Conservation (phyloP, 2,113 vertebrate species). For the Pipra filicauda region DNA sequence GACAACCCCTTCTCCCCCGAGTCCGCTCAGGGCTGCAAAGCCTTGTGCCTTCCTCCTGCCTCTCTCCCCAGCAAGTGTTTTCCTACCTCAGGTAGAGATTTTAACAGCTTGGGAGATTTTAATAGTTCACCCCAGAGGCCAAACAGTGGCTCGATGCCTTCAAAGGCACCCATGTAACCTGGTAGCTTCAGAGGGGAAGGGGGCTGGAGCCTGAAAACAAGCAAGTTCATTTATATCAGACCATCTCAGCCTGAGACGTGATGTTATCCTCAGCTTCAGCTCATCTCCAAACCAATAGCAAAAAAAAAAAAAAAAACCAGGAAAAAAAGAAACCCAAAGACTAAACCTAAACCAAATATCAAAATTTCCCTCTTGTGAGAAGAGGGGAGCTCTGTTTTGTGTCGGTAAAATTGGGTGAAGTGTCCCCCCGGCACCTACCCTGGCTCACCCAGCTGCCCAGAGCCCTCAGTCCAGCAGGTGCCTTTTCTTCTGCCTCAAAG, state of each 20-base stretch:
- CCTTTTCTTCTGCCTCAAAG: slow-evolving; percentile 19
- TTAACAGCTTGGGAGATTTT: neutral
- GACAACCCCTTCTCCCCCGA: neutral
- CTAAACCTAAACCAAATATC: neutral
- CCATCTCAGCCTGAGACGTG: fast-evolving
- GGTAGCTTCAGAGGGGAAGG: neutral
- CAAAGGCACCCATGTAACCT: fast-evolving
- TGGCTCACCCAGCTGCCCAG: neutral
- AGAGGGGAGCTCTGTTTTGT: neutral
- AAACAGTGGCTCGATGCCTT: fast-evolving
- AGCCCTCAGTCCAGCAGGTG: neutral
- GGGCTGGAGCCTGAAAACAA: neutral
- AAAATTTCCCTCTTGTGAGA: neutral
- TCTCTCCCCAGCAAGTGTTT: neutral
- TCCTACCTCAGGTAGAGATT: neutral
- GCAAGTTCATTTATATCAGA: neutral
- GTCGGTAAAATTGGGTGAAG: neutral
- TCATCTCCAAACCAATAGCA: neutral
- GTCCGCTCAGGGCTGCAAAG: neutral
- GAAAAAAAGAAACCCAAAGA: neutral
- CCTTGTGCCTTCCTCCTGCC: neutral
- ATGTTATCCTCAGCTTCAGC: neutral
- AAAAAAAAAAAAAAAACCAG: no score
- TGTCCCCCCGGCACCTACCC: neutral
- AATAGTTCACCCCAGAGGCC: neutral